These are phyloP conservation scores for Eristalis intricaria DNA, from an alignment of 2,888 invertebrate species.

Conservation along the genomic window DNA sequence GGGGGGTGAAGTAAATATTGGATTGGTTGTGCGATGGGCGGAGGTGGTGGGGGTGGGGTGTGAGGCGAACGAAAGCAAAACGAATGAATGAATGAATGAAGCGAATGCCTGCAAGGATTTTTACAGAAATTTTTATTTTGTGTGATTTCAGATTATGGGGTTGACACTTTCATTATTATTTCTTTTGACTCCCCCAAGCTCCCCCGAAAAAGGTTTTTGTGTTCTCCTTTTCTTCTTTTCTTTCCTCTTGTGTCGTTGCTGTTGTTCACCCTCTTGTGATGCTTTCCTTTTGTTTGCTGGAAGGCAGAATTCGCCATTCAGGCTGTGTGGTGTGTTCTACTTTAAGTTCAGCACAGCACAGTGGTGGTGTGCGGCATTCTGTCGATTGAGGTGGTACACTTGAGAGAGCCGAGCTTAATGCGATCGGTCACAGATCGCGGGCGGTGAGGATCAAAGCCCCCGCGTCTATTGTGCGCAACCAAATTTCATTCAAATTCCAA, in stretches of 20 bases:
- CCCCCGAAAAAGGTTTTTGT: neutral
- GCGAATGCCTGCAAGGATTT: slow-evolving; percentile 67
- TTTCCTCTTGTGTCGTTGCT: neutral
- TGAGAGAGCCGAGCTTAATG: neutral
- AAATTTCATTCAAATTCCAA: too few relatives aligned
- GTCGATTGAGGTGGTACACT: neutral
- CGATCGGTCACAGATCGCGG: neutral
- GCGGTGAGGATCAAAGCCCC: neutral
- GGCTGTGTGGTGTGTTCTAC: neutral
- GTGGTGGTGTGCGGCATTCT: neutral
- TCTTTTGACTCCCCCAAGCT: slow-evolving; percentile 47
- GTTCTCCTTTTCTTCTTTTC: neutral
- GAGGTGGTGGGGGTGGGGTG: neutral
- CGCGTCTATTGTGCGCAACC: neutral
- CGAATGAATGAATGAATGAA: slow-evolving; percentile 60
- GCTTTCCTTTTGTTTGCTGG: neutral
- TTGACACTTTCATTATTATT: slow-evolving; percentile 71
- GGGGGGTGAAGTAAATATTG: slow-evolving; percentile 65
- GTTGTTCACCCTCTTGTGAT: neutral
- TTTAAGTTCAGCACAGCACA: neutral
- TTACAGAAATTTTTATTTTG: slow-evolving; percentile 67
- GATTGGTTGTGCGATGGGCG: slow-evolving; percentile 32
- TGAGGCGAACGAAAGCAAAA: neutral
- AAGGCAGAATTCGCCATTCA: neutral
- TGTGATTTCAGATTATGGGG: slow-evolving; percentile 72